phyloP scores from a whole-genome alignment of 2,888 invertebrate genomes.

The Linyphia triangularis region DNA sequence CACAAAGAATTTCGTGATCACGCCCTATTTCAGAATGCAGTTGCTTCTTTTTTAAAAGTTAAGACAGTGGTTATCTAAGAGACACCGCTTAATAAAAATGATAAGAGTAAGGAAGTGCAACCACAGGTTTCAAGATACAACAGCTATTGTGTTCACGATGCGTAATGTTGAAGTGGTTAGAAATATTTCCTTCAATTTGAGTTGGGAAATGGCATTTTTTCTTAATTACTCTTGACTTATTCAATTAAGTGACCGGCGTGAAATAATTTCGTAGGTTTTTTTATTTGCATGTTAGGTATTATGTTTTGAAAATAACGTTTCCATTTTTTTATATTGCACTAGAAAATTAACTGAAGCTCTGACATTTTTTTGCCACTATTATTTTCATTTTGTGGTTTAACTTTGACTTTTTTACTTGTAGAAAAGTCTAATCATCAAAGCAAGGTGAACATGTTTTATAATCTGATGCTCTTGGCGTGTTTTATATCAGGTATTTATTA shows the following conservation, averaged over 20 bases:
- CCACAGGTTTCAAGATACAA: conserved; percentile 20
- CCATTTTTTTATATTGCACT: not conserved
- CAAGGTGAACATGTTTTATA: not conserved
- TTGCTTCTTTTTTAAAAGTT: not conserved
- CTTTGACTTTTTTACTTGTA: not conserved
- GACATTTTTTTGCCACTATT: not conserved
- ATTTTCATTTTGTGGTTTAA: not conserved
- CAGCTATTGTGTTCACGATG: conserved; percentile 7
- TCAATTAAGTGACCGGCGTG: not conserved
- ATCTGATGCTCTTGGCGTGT: not conserved
- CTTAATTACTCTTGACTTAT: not conserved
- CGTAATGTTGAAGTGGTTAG: not conserved
- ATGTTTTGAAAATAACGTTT: not conserved
- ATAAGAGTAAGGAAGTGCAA: conserved; percentile 40
- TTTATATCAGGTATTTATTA: not conserved
- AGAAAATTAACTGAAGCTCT: no score
- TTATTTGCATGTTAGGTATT: not conserved
- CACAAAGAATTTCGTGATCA: not conserved
- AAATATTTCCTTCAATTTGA: conserved; percentile 11
- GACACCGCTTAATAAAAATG: conserved; percentile 26
- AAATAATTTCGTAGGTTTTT: not conserved
- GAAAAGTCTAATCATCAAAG: not conserved
- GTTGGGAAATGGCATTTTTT: not conserved
- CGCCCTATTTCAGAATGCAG: not conserved
- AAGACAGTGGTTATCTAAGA: conserved; percentile 29